phyloP scores from a whole-genome alignment of 2,888 invertebrate genomes.

The Mythimna impura region DNA sequence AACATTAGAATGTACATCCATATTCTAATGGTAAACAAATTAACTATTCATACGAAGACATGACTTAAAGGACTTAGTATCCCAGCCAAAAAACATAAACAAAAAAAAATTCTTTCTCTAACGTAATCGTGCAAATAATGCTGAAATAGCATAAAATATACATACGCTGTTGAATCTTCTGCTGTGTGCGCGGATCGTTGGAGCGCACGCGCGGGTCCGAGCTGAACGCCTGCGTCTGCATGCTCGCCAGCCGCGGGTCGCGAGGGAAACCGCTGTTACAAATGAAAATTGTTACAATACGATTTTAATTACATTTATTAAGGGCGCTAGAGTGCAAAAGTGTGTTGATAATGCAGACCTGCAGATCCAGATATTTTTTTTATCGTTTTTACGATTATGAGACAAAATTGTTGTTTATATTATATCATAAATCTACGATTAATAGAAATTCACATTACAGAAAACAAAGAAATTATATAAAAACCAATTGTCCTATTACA shows the following conservation, averaged over 20 bases:
- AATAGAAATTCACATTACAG: background rate
- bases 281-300: background rate
- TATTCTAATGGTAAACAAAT: too few relatives aligned
- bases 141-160: constrained; percentile 35
- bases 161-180: constrained; percentile 83
- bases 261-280: constrained; percentile 77
- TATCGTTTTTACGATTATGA: too few relatives aligned
- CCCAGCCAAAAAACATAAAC: too few relatives aligned
- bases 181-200: constrained; percentile 92
- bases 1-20: too few relatives aligned
- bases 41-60: too few relatives aligned
- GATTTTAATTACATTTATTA: background rate
- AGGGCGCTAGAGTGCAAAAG: background rate
- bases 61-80: too few relatives aligned
- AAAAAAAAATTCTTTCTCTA: too few relatives aligned
- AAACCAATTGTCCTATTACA: background rate
- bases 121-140: background rate
- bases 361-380: too few relatives aligned
- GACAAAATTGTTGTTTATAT: too few relatives aligned
- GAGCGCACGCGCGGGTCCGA: constrained; percentile 91
- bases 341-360: background rate
- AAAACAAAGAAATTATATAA: background rate
- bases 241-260: constrained; percentile 84
- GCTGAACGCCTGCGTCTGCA: constrained; percentile 81
- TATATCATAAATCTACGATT: too few relatives aligned